Evolutionary conservation across 2,888 invertebrate genomes (phyloP).

Genomic region (Gastracanthus pulcherrimus): DNA sequence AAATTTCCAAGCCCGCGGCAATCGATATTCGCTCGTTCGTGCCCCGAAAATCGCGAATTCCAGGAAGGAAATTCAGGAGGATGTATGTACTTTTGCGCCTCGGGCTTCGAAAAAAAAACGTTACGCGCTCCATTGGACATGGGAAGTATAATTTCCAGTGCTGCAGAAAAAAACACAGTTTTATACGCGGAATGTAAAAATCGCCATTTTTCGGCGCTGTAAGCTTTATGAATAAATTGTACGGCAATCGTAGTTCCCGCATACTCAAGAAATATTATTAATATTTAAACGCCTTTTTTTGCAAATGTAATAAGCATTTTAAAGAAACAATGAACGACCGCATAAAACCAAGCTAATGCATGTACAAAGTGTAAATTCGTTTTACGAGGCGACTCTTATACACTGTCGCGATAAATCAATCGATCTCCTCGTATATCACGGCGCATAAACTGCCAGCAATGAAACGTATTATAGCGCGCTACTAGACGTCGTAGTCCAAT

Average conservation of each 20-base stretch:
- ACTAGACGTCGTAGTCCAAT: background rate
- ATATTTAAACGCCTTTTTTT: no score
- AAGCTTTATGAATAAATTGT: no score
- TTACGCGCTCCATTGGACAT: no score
- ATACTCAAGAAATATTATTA: no score
- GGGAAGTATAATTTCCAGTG: no score
- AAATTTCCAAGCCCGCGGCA: background rate
- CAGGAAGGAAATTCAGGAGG: background rate
- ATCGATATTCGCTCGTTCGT: background rate
- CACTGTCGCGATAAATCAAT: slow-evolving; percentile 20
- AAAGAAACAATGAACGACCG: no score
- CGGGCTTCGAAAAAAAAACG: background rate
- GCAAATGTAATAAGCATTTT: no score
- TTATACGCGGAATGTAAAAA: no score
- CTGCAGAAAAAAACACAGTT: no score
- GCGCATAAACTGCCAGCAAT: background rate
- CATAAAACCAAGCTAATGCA: background rate
- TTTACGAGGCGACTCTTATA: background rate
- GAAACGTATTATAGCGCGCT: background rate
- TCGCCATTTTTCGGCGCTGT: no score
- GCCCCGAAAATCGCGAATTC: background rate
- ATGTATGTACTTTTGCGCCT: background rate
- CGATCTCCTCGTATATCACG: background rate
- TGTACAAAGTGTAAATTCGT: background rate
- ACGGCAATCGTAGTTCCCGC: no score